Base-by-base conservation (phyloP, 2,797 vertebrate species). In the Pangasius mekongensis region DNA sequence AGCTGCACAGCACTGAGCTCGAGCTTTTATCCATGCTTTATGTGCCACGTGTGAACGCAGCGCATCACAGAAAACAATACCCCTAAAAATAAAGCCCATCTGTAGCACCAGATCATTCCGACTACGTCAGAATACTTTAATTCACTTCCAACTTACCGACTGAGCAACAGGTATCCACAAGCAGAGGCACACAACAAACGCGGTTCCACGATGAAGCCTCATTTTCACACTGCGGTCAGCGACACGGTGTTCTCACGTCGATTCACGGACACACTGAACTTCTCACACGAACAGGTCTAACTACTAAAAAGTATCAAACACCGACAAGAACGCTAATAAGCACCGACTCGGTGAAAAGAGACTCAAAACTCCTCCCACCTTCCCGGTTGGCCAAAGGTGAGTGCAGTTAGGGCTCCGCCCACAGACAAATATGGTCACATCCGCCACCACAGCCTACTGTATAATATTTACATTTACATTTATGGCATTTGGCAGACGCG, bases 121-220 rank as follows among this genome's bases (percentile, higher is more conserved):
- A 58, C 30, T 36, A 33, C 18, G 54, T n/a, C 47, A 47, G 47
- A 47, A n/a, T 0, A 1, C 43, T 30, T 14, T 56, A 24, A 56
- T 58, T 47, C 52, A 22, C 10, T 47, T 30, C 0, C 36, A 74
- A 89, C 91, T 90, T 87, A 92, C 91, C 91, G 83, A 86, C 62
- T 77, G 66, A 54, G 88, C 84, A 67, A 85, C 83, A 91, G 88
- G 89, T 89, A 92, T 89, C 90, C 90, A 92, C 76, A 87, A 16
- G 85, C 85, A 83, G 22, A 89, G 56, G 56, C 54, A 83, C 20
- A 91, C 2, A 43, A 91, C 43, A 47, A 89, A 73, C 73, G 87
- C 77, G 27, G 30, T 13, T 80, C 13, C 74, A n/a, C 49, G 24
- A 22, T 43, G 84, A 60, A 89, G 84, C 84, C 83, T 90, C 89